phyloP scores from a whole-genome alignment of 1,140 invertebrate genomes.

The Lepidostoma basale region DNA sequence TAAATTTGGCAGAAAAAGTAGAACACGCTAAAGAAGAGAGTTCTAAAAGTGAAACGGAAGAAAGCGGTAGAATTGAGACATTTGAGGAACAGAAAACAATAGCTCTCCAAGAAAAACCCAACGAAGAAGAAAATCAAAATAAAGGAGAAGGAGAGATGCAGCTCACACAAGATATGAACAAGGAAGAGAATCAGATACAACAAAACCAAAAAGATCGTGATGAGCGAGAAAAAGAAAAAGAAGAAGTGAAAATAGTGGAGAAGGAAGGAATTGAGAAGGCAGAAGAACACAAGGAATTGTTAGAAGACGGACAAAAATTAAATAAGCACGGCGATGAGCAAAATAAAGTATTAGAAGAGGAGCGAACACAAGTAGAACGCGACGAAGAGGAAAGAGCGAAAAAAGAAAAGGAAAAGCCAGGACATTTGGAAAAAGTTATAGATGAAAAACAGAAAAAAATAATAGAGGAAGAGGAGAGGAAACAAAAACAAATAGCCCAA shows the following conservation, averaged over 20 bases:
- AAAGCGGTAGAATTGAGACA: slow-evolving; percentile 30
- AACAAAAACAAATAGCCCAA: too few species aligned
- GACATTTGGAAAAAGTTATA: not conserved
- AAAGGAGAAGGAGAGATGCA: slow-evolving; percentile 24
- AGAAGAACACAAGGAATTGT: too few species aligned
- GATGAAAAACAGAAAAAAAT: slow-evolving; percentile 29
- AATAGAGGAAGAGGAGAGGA: slow-evolving; percentile 23
- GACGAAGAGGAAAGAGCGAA: slow-evolving; percentile 22
- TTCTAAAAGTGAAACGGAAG: too few species aligned
- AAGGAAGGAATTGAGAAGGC: slow-evolving; percentile 14
- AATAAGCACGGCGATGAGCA: too few species aligned
- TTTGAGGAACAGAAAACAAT: slow-evolving; percentile 31
- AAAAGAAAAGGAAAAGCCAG: slow-evolving; percentile 17
- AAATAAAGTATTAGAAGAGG: slow-evolving; percentile 20
- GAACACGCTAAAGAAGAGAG: too few species aligned
- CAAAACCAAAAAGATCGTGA: slow-evolving; percentile 7
- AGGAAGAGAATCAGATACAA: slow-evolving; percentile 10
- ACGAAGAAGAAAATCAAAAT: not conserved
- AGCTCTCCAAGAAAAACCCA: slow-evolving; percentile 10
- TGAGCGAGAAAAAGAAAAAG: too few species aligned
- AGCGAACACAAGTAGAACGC: slow-evolving; percentile 3
- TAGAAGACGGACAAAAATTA: too few species aligned
- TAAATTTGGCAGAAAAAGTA: too few species aligned
- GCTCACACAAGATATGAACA: slow-evolving; percentile 7
- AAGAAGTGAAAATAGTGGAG: too few species aligned